Evolutionary conservation across 2,888 invertebrate genomes (phyloP).

Genomic region (Hirtodrosophila duncani): DNA sequence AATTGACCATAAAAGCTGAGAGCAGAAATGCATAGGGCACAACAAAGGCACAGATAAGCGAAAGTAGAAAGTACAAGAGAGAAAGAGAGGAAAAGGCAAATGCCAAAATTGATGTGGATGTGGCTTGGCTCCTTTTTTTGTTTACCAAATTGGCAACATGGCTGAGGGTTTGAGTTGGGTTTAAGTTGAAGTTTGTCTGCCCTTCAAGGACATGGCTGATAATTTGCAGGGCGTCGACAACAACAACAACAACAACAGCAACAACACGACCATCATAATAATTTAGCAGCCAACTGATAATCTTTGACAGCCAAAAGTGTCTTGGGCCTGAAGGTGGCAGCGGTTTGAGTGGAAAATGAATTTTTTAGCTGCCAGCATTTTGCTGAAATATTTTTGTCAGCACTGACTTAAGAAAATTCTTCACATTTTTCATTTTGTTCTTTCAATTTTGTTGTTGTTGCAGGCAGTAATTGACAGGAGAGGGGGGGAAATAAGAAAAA

Average conservation of each 20-base stretch:
- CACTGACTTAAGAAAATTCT: constrained; percentile 1
- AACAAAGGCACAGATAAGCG: constrained; percentile 27
- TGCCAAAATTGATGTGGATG: constrained; percentile 58
- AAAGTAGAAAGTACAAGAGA: neutral
- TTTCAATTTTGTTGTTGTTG: constrained; percentile 3
- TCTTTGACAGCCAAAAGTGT: constrained; percentile 48
- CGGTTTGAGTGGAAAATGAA: neutral
- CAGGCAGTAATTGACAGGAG: constrained; percentile 2
- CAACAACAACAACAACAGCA: constrained; percentile 7
- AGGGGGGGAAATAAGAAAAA: no score
- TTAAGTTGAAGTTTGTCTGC: neutral
- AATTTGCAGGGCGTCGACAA: constrained; percentile 36
- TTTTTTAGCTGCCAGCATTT: neutral
- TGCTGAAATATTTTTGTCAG: constrained; percentile 13
- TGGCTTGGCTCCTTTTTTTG: constrained; percentile 24
- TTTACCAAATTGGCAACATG: neutral
- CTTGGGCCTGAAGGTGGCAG: constrained; percentile 24
- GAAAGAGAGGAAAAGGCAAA: constrained; percentile 40
- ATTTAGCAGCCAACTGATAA: constrained; percentile 50
- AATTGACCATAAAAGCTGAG: constrained; percentile 58
- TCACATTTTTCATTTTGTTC: constrained; percentile 1
- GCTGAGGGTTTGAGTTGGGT: constrained; percentile 22
- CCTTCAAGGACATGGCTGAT: constrained; percentile 28
- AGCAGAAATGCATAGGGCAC: neutral
- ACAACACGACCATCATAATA: constrained; percentile 42